Conservation (phyloP, 2,113 vertebrate species). For the Hiodon tergisus region DNA sequence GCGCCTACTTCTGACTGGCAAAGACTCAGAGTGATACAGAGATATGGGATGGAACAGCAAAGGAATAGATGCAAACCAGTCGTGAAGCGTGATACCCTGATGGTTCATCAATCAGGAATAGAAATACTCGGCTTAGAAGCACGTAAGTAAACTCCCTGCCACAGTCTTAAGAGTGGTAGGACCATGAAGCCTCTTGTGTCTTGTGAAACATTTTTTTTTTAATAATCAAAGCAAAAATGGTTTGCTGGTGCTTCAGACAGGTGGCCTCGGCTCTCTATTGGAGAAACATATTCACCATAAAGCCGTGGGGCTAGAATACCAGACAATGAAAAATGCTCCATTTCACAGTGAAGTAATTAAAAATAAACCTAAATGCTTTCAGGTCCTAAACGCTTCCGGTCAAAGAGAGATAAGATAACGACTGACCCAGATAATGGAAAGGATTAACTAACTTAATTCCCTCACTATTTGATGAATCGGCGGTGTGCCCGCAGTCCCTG, state of each 20-base stretch:
- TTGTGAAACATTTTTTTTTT: no score
- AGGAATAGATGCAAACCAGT: neutral
- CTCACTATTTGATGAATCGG: constrained; percentile 18
- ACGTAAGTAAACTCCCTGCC: no score
- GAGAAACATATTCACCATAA: neutral
- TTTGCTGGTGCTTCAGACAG: neutral
- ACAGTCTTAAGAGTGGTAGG: no score
- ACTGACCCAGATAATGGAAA: constrained; percentile 22
- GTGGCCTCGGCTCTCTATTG: neutral
- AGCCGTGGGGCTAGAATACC: neutral
- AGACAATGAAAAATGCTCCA: constrained; percentile 7
- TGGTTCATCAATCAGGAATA: neutral
- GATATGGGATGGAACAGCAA: neutral
- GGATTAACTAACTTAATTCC: constrained; percentile 28
- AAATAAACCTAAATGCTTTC: constrained; percentile 15
- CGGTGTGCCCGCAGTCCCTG: constrained; percentile 4
- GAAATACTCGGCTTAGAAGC: neutral
- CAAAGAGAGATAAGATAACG: constrained; percentile 25
- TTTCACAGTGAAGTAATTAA: constrained; percentile 19
- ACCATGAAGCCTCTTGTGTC: no score
- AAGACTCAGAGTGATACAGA: neutral
- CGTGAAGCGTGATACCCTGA: neutral
- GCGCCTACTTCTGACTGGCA: neutral
- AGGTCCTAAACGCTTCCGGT: constrained; percentile 14
- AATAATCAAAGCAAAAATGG: neutral